Percentiles rank a stretch among this genome's conserved stretches.
These are phyloP conservation scores for Rattus rattus DNA, from an alignment of 2,113 vertebrate species.

Conservation along the genomic window DNA sequence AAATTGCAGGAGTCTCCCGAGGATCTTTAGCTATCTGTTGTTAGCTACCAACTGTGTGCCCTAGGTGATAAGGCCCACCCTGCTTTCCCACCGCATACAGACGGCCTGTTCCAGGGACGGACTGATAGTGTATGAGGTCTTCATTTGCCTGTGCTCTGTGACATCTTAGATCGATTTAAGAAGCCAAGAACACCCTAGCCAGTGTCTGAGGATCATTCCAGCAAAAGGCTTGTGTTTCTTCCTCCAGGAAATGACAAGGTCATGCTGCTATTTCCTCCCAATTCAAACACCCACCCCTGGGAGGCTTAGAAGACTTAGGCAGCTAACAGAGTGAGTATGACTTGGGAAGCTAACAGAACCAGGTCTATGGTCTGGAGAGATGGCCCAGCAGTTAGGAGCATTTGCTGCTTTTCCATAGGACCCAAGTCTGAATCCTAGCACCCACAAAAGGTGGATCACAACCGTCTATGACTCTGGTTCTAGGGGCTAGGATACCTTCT, in stretches of 20 bases:
- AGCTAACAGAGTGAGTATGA: not conserved
- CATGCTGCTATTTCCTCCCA: not conserved
- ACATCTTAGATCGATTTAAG: not conserved
- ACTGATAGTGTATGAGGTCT: not conserved
- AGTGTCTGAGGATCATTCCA: not conserved
- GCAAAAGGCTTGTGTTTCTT: not conserved
- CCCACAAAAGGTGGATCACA: not conserved
- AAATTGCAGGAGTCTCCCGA: fast-evolving
- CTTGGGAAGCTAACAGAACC: not conserved
- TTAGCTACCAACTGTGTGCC: not conserved
- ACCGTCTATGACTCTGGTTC: not conserved
- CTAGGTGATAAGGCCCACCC: not conserved
- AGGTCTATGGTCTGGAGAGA: not conserved
- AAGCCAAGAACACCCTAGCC: not conserved
- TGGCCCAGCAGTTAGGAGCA: not conserved
- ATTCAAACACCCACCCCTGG: not conserved
- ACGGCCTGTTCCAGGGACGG: not conserved
- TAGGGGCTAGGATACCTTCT: not conserved
- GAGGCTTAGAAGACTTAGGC: not conserved
- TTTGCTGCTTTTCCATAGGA: not conserved
- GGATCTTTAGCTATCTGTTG: fast-evolving
- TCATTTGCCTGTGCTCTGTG: not conserved
- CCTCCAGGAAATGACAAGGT: not conserved
- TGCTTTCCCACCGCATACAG: not conserved
- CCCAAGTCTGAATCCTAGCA: not conserved